Percentiles rank a stretch among this genome's conserved stretches.
Evolutionary conservation across 2,113 vertebrate genomes (phyloP).

Genomic region (Barnardius zonarius): DNA sequence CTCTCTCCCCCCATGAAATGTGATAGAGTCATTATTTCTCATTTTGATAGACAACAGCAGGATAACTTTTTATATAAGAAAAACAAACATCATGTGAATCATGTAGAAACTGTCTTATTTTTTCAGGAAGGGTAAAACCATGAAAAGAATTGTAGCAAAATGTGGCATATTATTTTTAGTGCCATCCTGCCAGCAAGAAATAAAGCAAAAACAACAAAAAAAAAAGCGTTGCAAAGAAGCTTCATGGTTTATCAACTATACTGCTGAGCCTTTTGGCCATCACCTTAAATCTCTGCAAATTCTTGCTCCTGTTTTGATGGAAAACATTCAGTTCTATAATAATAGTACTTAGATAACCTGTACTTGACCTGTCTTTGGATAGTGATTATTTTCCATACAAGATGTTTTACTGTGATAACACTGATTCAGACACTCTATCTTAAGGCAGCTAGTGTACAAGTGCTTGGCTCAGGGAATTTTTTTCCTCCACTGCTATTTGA

Average conservation of each 20-base stretch:
- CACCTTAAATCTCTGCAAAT: conserved; percentile 21
- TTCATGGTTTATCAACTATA: not conserved
- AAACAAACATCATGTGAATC: not conserved
- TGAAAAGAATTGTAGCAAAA: not conserved
- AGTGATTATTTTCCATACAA: conserved; percentile 73
- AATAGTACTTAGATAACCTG: conserved; percentile 67
- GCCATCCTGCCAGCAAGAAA: not conserved
- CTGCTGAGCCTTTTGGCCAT: conserved; percentile 11
- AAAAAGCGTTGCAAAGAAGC: not conserved
- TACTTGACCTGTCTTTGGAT: conserved; percentile 63
- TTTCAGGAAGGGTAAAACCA: not conserved
- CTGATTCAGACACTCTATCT: conserved; percentile 71
- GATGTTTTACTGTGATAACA: conserved; percentile 70
- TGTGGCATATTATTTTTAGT: not conserved
- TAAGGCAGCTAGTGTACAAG: conserved; percentile 67
- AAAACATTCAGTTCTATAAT: conserved; percentile 61
- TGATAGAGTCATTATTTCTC: not conserved
- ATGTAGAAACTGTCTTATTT: not conserved
- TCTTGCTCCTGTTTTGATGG: conserved; percentile 43
- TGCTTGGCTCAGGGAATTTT: conserved; percentile 60
- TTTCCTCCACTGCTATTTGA: conserved; percentile 51
- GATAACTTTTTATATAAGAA: not conserved
- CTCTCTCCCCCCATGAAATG: not conserved
- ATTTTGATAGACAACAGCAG: conserved; percentile 6
- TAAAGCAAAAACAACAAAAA: not conserved